Evolutionary conservation across 1,140 invertebrate genomes (phyloP).

Genomic region (Eriosoma lanigerum): DNA sequence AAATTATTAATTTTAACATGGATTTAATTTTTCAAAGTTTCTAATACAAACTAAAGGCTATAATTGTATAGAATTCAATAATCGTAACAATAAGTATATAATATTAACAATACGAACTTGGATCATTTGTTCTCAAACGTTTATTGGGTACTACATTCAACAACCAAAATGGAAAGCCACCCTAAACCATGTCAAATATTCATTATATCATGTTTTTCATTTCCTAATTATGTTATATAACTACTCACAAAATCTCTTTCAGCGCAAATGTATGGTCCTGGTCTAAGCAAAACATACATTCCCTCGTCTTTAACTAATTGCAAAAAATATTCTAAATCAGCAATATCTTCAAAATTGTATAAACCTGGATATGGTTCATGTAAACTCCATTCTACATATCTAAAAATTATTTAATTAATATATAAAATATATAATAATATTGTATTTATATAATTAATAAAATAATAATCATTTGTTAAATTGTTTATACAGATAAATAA

Average conservation of each 20-base stretch:
- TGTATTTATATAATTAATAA: neutral
- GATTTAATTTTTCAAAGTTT: no score
- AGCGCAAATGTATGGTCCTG: constrained; percentile 63
- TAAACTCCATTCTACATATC: constrained; percentile 55
- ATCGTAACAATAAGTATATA: no score
- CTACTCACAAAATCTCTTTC: constrained; percentile 67
- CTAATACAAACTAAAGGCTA: no score
- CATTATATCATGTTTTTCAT: neutral
- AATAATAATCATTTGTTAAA: neutral
- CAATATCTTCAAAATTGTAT: constrained; percentile 53
- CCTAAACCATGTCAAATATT: constrained; percentile 60
- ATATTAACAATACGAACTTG: constrained; percentile 58
- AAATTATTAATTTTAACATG: no score
- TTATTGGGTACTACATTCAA: constrained; percentile 70
- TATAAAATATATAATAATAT: neutral
- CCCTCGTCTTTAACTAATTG: constrained; percentile 60
- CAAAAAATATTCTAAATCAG: constrained; percentile 57
- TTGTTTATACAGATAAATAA: no score
- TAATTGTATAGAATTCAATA: no score
- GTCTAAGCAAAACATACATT: constrained; percentile 60
- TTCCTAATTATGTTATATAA: neutral
- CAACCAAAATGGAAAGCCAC: constrained; percentile 83
- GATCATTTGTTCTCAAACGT: constrained; percentile 67
- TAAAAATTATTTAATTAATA: neutral
- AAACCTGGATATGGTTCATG: constrained; percentile 54